Conservation (phyloP, 2,888 invertebrate species). For the Linyphia triangularis region DNA sequence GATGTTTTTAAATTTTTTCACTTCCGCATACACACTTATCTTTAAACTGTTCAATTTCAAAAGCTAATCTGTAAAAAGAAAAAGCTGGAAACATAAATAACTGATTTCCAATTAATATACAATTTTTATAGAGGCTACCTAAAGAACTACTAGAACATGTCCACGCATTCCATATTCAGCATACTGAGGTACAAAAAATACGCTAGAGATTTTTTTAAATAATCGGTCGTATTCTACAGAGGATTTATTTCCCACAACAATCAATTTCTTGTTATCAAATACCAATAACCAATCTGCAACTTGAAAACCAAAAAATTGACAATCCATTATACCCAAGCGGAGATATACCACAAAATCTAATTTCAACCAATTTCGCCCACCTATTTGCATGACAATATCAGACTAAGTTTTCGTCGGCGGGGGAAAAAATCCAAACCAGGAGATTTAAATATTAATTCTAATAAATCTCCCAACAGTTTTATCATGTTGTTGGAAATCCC, state of each 20-base stretch:
- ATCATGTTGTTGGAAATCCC: conserved; percentile 64
- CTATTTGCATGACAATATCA: neutral
- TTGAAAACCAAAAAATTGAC: neutral
- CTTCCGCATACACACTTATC: too few species aligned
- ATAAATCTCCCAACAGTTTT: conserved; percentile 33
- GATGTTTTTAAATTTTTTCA: too few species aligned
- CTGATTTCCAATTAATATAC: too few species aligned
- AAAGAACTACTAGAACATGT: too few species aligned
- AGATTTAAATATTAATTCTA: conserved; percentile 70
- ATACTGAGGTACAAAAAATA: neutral
- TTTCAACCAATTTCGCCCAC: neutral
- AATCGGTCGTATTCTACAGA: too few species aligned
- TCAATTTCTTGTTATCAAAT: neutral
- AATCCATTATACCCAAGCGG: neutral
- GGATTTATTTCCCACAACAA: neutral
- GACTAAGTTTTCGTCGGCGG: too few species aligned
- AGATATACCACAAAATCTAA: neutral
- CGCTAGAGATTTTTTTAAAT: neutral
- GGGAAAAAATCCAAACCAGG: neutral
- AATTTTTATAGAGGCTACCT: too few species aligned
- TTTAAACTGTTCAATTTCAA: too few species aligned
- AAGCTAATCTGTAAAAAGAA: too few species aligned
- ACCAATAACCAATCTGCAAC: neutral
- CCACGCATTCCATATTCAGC: neutral
- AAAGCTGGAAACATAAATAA: too few species aligned